Conservation (phyloP, 2,797 vertebrate genomes). For the Semaprochilodus insignis region DNA sequence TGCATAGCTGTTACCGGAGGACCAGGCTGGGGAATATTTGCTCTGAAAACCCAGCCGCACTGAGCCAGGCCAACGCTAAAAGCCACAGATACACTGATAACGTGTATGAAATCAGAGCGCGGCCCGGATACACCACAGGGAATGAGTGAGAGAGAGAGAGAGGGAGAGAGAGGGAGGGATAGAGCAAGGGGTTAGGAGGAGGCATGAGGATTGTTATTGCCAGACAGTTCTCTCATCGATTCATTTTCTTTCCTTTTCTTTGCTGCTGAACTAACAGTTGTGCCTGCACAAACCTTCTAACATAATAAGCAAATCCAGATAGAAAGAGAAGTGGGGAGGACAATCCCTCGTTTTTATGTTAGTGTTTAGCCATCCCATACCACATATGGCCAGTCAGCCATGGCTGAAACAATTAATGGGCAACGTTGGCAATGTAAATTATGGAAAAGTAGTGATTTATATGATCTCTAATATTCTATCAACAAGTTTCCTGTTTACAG, state of each 20-base stretch:
- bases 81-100: conserved; percentile 64
- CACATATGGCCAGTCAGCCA: background rate
- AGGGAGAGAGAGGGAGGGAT: conserved; percentile 55
- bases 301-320: conserved; percentile 29
- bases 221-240: conserved; percentile 47
- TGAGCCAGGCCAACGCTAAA: conserved; percentile 64
- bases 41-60: conserved; percentile 54
- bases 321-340: background rate
- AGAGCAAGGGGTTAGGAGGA: conserved; percentile 61
- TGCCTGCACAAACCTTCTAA: conserved; percentile 4
- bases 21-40: conserved; percentile 60
- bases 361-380: background rate
- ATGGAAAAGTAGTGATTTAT: background rate
- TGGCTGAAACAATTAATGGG: background rate
- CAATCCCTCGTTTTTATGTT: background rate
- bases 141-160: conserved; percentile 52
- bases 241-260: conserved; percentile 11
- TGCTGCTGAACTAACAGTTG: conserved; percentile 38
- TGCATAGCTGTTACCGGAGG: conserved; percentile 65
- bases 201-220: conserved; percentile 53
- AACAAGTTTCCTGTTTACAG: no score
- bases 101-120: conserved; percentile 65
- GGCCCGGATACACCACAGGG: conserved; percentile 51
- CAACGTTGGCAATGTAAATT: background rate
- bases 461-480: no score